Base-by-base conservation (phyloP, 35 echinoderm and acorn worm species). In the Amphiura filiformis region DNA sequence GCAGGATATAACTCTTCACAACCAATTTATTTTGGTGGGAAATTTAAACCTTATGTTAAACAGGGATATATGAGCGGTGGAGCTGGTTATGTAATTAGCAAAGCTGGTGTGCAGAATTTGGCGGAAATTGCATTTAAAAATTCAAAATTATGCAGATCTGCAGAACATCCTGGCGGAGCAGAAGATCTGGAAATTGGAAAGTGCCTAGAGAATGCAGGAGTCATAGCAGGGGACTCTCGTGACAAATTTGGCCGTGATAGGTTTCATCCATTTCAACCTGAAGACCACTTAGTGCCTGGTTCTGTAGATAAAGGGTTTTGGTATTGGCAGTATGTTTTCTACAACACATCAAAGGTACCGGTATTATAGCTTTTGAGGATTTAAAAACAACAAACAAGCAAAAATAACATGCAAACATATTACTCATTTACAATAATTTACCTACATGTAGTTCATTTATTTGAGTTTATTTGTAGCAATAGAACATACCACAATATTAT, bases 211-310 rank as follows among this genome's bases (percentile, higher is more conserved):
- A 81, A 34, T 5, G n/a, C 80, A 13, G 87, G 87, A 13, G 87
- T 89, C 36, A 38, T 42, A 37, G 31, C 79, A 14, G 78, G 77
- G 0, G 87, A 89, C 30, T 36, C 78, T 38, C 40, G 87, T 40
- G 87, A 89, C 39, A 13, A 9, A 5, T 23, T 65, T 23, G 78
- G 78, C 34, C 39, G 78, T 18, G 92, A 97, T 42, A 86, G 38
- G n/a, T 97, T 97, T 38, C 95, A 97, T 88, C 95, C 95, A 0
- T 97, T 97, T 61, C 78, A 78, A 11, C 91, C 91, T 15, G 47
- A 88, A 9, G 80, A 84, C 7, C 88, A 87, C 38, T 32, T 93
- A 7, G 36, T 84, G 17, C 94, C 94, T n/a, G n/a, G n/a, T n/a
- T n/a, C n/a, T n/a, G n/a, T n/a, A n/a, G n/a, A n/a, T n/a, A n/a